Conservation (phyloP, 2,797 vertebrate species). For the Harpagifer antarcticus region DNA sequence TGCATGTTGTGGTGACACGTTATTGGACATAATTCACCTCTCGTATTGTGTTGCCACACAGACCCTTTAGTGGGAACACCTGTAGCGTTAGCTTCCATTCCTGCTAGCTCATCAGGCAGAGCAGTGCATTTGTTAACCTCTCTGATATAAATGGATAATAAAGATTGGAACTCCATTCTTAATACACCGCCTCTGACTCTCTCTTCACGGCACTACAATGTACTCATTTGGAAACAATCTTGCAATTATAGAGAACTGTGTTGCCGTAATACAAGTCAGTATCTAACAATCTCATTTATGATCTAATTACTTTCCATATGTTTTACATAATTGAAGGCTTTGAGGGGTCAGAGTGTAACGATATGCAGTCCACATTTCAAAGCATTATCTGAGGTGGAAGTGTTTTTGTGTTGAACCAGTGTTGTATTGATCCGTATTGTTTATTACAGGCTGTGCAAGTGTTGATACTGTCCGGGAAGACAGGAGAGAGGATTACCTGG, state of each 20-base stretch:
- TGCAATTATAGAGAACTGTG: constrained; percentile 6
- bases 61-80: no score
- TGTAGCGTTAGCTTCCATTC: no score
- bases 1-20: no score
- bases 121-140: no score
- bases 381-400: constrained; percentile 62
- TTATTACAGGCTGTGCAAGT: constrained; percentile 71
- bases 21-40: no score
- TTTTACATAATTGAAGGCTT: constrained; percentile 21
- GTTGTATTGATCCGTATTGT: constrained; percentile 73
- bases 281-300: neutral
- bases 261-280: neutral
- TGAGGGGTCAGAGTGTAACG: constrained; percentile 35
- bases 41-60: no score
- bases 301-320: constrained; percentile 13
- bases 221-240: neutral
- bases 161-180: no score
- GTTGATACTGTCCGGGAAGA: constrained; percentile 66
- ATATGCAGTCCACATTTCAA: constrained; percentile 59
- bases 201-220: no score
- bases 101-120: no score
- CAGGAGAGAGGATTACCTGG: constrained; percentile 71
- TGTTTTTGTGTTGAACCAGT: constrained; percentile 67
- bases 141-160: no score
- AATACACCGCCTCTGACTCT: no score